A percentile compares a stretch with the other conserved stretches of the same genome.
Conservation (phyloP, 2,113 vertebrate species). For the Miniopterus natalensis region DNA sequence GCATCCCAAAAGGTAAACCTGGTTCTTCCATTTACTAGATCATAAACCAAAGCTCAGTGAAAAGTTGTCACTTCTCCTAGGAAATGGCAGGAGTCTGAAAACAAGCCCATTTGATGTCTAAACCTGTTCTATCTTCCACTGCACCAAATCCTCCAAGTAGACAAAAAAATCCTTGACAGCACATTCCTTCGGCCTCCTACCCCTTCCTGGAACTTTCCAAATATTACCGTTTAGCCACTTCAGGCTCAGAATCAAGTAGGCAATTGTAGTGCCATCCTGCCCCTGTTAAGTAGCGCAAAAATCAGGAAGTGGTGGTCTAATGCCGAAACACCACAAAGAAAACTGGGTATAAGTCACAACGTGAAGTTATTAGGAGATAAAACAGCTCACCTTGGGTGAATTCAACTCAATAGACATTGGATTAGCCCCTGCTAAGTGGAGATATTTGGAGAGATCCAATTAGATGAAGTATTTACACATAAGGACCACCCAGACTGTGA, state of each 20-base stretch:
- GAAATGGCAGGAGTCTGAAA: not conserved
- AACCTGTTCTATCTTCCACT: not conserved
- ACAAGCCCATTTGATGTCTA: not conserved
- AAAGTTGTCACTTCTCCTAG: not conserved
- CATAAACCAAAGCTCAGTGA: not conserved
- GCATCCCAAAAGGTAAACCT: not conserved
- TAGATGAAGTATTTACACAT: not conserved
- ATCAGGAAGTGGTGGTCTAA: not conserved
- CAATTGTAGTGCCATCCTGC: not conserved
- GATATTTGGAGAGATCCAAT: not conserved
- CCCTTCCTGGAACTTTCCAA: not conserved
- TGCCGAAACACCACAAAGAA: not conserved
- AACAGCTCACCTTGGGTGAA: not conserved
- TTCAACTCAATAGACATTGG: not conserved
- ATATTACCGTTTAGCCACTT: not conserved
- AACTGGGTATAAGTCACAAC: not conserved
- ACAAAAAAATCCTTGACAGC: not conserved
- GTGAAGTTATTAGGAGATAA: not conserved
- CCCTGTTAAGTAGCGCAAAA: not conserved
- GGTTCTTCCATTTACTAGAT: conserved; percentile 48
- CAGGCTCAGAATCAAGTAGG: not conserved
- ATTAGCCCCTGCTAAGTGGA: not conserved
- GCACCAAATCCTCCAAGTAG: not conserved
- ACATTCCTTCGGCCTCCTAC: not conserved
- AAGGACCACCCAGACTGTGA: not conserved